Evolutionary conservation across 92 coral and sea anemone species (phyloP).

Genomic region (Zoanthus sansibaricus): DNA sequence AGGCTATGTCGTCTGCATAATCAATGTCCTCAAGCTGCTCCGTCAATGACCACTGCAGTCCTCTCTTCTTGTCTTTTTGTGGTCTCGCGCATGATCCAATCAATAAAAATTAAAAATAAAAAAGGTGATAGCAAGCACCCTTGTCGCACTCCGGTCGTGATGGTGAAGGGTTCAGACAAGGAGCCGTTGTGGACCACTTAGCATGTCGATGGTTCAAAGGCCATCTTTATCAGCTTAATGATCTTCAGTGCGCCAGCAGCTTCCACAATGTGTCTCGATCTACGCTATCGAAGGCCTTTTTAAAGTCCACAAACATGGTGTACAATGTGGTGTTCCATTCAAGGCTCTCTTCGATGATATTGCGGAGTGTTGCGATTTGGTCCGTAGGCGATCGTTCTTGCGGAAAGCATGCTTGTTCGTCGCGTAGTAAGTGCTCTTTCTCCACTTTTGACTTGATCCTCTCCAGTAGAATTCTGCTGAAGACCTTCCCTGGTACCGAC

Average conservation of each 20-base stretch:
- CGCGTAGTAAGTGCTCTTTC: conserved; percentile 3
- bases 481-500: conserved; percentile 11
- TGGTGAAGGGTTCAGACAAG: conserved; percentile 19
- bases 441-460: background rate
- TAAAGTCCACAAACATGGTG: background rate
- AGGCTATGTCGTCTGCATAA: conserved; percentile 16
- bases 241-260: conserved; percentile 15
- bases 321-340: conserved; percentile 18
- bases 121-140: conserved; percentile 22
- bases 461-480: background rate
- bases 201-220: conserved; percentile 14
- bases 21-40: background rate
- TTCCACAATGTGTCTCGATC: conserved; percentile 18
- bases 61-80: conserved; percentile 22
- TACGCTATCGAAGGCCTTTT: conserved; percentile 21
- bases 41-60: background rate
- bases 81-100: conserved; percentile 8
- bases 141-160: conserved; percentile 16
- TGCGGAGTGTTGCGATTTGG: conserved; percentile 22
- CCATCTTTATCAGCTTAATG: conserved; percentile 3
- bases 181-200: conserved; percentile 15
- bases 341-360: conserved; percentile 6
- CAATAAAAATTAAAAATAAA: background rate
- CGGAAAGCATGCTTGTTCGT: conserved; percentile 16
- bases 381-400: conserved; percentile 7